A percentile compares a stretch with the other conserved stretches of the same genome.
Evolutionary conservation across 2,797 vertebrate genomes (phyloP).

Genomic region (Masticophis lateralis): DNA sequence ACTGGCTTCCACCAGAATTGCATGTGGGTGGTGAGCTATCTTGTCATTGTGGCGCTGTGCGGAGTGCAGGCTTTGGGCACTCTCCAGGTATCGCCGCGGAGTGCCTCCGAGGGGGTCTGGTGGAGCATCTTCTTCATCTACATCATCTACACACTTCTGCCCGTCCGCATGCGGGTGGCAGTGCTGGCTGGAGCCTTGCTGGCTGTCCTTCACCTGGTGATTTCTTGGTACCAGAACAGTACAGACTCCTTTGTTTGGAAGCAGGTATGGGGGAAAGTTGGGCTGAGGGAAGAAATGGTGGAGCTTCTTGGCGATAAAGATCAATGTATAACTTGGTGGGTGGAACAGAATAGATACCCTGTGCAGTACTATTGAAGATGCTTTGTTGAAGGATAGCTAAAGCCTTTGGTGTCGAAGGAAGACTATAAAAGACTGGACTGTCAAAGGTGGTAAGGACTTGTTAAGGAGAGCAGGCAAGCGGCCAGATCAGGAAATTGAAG

Average conservation of each 20-base stretch:
- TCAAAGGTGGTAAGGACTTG: neutral
- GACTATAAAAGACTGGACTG: neutral
- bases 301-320: neutral
- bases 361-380: neutral
- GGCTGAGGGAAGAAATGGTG: neutral
- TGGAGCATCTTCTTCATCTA: constrained; percentile 97
- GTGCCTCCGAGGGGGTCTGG: constrained; percentile 90
- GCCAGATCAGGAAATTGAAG: neutral
- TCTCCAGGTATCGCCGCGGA: constrained; percentile 81
- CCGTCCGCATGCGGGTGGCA: constrained; percentile 90
- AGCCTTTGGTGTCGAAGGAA: neutral
- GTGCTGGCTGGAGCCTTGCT: constrained; percentile 87
- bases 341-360: neutral
- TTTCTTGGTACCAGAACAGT: constrained; percentile 87
- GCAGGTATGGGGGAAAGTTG: constrained; percentile 76
- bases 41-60: constrained; percentile 85
- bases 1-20: constrained; percentile 96
- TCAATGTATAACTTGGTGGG: too few species aligned
- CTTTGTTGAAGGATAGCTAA: neutral
- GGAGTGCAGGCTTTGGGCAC: constrained; percentile 86
- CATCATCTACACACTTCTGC: constrained; percentile 95
- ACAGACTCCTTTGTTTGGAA: constrained; percentile 88
- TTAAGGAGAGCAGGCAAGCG: neutral
- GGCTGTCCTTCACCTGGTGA: constrained; percentile 83
- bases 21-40: constrained; percentile 96